Percentiles rank a stretch among this genome's conserved stretches.
Evolutionary conservation across 2,888 invertebrate genomes (phyloP).

Genomic region (Heliothis peltigera): DNA sequence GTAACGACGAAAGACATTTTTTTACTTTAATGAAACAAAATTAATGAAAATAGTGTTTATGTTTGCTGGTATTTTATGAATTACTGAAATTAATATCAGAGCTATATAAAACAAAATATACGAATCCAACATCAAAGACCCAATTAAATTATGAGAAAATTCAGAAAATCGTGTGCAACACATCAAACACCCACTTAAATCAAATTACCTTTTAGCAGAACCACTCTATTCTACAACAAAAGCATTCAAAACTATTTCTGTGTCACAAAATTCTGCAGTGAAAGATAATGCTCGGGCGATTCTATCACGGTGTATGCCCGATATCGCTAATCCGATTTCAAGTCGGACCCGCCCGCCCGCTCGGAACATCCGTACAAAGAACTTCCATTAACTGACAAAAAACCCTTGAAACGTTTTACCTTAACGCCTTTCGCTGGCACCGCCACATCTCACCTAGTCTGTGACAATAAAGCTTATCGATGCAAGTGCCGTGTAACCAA

Average conservation of each 20-base stretch:
- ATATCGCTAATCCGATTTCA: slow-evolving; percentile 86
- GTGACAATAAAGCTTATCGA: slow-evolving; percentile 64
- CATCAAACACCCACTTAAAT: background rate
- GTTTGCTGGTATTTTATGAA: background rate
- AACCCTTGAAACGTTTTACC: slow-evolving; percentile 75
- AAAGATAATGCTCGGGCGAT: slow-evolving; percentile 78
- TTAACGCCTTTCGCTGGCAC: slow-evolving; percentile 68
- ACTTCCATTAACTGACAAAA: slow-evolving; percentile 88
- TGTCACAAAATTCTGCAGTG: slow-evolving; percentile 66
- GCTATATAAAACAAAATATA: slow-evolving; percentile 1
- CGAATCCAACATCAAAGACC: background rate
- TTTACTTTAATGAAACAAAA: background rate
- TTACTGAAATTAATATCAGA: background rate
- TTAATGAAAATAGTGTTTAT: background rate
- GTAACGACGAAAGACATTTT: background rate
- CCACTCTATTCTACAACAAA: slow-evolving; percentile 36
- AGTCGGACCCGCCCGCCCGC: slow-evolving; percentile 80
- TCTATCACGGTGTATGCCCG: slow-evolving; percentile 82
- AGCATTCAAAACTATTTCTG: slow-evolving; percentile 53
- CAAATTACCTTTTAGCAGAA: background rate
- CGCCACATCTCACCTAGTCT: slow-evolving; percentile 64
- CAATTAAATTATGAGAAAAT: background rate
- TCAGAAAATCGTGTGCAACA: background rate
- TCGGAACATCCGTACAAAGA: slow-evolving; percentile 87
- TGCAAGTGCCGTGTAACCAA: slow-evolving; percentile 48